phyloP scores from a whole-genome alignment of 1,140 invertebrate species.

The Neodiprion pinetum region DNA sequence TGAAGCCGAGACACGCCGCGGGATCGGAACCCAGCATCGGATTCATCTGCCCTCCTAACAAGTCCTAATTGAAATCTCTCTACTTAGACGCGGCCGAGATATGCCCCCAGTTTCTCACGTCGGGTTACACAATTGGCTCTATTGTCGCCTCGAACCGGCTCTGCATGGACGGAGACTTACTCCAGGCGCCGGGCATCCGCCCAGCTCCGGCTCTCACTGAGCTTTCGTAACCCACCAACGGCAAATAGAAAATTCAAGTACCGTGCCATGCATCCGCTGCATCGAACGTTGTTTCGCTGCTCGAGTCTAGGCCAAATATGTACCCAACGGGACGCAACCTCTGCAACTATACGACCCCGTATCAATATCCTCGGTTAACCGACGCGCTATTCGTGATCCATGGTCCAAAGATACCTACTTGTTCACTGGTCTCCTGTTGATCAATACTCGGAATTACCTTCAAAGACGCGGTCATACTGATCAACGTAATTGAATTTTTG shows the following conservation, averaged over 20 bases:
- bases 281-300: no score
- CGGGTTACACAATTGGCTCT: slow-evolving; percentile 47
- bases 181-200: no score
- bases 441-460: no score
- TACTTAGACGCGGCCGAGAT: not conserved
- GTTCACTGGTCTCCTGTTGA: no score
- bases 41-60: slow-evolving; percentile 52
- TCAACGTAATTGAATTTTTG: no score
- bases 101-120: slow-evolving; percentile 44
- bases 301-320: not conserved
- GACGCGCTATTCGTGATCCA: no score
- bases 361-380: no score
- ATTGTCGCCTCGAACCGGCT: slow-evolving; percentile 40
- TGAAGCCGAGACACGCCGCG: slow-evolving; percentile 35
- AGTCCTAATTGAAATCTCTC: slow-evolving; percentile 53
- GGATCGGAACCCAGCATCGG: slow-evolving; percentile 43
- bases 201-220: not conserved
- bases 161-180: no score
- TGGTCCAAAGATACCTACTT: no score
- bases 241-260: not conserved
- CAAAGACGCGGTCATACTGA: no score
- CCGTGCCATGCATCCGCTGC: no score
- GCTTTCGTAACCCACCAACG: slow-evolving; percentile 4
- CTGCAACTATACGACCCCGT: no score
- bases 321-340: not conserved